phyloP scores from a whole-genome alignment of 2,888 invertebrate genomes.

The Omphaloscelis lunosa region DNA sequence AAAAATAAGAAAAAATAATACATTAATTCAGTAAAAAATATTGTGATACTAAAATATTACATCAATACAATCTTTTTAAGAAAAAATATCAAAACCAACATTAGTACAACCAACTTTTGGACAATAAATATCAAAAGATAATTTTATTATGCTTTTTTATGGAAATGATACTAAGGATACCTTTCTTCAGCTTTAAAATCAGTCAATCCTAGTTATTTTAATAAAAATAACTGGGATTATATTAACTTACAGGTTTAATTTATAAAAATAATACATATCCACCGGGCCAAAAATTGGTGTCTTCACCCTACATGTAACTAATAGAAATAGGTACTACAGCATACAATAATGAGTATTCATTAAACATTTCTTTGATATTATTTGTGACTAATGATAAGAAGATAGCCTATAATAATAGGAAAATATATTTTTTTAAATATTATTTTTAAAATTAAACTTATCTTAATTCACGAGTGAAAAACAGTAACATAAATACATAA shows the following conservation, averaged over 20 bases:
- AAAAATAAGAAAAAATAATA: slow-evolving; percentile 6
- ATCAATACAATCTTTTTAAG: slow-evolving; percentile 27
- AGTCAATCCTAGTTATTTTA: background rate
- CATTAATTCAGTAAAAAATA: background rate
- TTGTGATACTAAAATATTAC: slow-evolving; percentile 41
- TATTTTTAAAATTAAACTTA: background rate
- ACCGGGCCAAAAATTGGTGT: slow-evolving; percentile 5
- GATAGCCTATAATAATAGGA: slow-evolving; percentile 38
- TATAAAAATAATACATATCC: no score
- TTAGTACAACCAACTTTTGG: slow-evolving; percentile 24
- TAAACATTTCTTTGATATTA: slow-evolving; percentile 55
- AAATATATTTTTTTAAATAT: slow-evolving; percentile 26
- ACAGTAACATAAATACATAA: no score
- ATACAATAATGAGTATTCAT: slow-evolving; percentile 58
- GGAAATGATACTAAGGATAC: background rate
- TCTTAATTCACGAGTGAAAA: no score
- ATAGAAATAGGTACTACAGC: slow-evolving; percentile 28
- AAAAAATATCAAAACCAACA: no score
- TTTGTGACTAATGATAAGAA: slow-evolving; percentile 58
- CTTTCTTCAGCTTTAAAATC: slow-evolving; percentile 1
- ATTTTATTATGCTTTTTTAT: slow-evolving; percentile 6
- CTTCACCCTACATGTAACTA: slow-evolving; percentile 15
- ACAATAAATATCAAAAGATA: background rate
- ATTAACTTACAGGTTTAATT: background rate
- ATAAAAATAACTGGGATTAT: background rate